Percentiles rank a stretch among this genome's conserved stretches.
phyloP scores from a whole-genome alignment of 30 jellyfish, hydroid and myxozoan genomes.

The Phacellophora camtschatica region DNA sequence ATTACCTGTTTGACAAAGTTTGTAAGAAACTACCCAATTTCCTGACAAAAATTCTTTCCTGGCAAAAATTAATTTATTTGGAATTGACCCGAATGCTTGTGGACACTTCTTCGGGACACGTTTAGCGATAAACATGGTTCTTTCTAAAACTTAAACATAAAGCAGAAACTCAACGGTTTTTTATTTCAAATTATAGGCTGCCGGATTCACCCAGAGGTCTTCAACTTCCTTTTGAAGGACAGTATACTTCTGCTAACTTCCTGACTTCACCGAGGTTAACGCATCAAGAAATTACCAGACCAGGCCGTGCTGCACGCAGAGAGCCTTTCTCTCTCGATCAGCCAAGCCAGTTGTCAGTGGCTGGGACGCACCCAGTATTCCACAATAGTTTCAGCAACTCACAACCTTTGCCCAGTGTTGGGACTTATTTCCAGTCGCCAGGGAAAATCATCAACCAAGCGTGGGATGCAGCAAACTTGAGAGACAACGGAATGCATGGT shows the following conservation, averaged over 20 bases:
- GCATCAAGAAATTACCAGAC: conserved; percentile 34
- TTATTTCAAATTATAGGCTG: no score
- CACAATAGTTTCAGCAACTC: conserved; percentile 28
- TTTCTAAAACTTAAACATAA: no score
- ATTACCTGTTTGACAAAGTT: no score
- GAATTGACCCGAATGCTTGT: no score
- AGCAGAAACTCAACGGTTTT: no score
- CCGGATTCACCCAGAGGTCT: conserved; percentile 59
- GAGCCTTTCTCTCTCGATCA: conserved; percentile 9
- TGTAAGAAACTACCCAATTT: no score
- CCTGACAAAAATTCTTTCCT: no score
- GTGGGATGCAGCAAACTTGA: conserved; percentile 22
- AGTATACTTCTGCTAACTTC: conserved; percentile 15
- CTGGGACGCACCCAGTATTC: conserved; percentile 16
- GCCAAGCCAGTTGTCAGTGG: conserved; percentile 21
- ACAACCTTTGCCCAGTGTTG: conserved; percentile 6
- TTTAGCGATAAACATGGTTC: no score
- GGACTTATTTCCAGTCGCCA: conserved; percentile 30
- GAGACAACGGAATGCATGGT: conserved; percentile 21
- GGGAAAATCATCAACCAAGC: conserved; percentile 9
- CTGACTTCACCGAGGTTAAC: conserved; percentile 32
- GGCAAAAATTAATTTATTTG: no score
- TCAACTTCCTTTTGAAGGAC: conserved; percentile 50
- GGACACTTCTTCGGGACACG: no score
- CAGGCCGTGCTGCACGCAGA: conserved; percentile 18